Percentiles rank a stretch among this genome's conserved stretches.
phyloP scores from a whole-genome alignment of 2,113 vertebrate species.

The Microcebus murinus region DNA sequence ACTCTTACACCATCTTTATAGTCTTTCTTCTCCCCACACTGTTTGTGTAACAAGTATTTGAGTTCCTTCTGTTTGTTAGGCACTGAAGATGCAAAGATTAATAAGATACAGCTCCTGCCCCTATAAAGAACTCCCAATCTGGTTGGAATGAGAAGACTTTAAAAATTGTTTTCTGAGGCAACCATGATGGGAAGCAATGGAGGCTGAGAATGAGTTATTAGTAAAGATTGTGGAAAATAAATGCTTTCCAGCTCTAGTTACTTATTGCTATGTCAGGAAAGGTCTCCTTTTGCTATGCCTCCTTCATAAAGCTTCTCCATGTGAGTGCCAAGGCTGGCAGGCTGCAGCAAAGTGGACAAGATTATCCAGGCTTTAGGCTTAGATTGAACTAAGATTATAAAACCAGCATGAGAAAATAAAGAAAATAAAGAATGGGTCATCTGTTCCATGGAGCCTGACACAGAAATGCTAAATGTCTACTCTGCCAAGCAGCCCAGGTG shows the following conservation, averaged over 20 bases:
- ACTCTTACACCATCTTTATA: background rate
- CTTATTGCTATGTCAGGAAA: background rate
- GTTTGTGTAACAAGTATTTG: background rate
- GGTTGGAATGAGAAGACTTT: background rate
- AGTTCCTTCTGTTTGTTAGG: background rate
- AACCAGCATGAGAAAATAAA: background rate
- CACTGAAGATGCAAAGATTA: constrained; percentile 5
- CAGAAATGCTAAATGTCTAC: background rate
- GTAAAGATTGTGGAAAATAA: background rate
- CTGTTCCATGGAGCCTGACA: background rate
- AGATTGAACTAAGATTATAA: background rate
- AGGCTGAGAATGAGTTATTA: background rate
- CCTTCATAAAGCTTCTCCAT: too few species aligned
- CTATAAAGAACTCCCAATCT: background rate
- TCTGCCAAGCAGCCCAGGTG: background rate
- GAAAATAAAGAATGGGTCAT: background rate
- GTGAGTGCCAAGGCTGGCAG: background rate
- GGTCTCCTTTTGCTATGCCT: background rate
- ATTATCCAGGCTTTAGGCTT: background rate
- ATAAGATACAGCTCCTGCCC: background rate
- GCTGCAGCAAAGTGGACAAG: background rate
- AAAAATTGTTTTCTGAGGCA: background rate
- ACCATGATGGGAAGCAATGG: background rate
- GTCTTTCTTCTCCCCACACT: background rate
- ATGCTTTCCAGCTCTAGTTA: background rate